Evolutionary conservation across 35 echinoderm and acorn worm species (phyloP).

Genomic region (Diadema setosum): DNA sequence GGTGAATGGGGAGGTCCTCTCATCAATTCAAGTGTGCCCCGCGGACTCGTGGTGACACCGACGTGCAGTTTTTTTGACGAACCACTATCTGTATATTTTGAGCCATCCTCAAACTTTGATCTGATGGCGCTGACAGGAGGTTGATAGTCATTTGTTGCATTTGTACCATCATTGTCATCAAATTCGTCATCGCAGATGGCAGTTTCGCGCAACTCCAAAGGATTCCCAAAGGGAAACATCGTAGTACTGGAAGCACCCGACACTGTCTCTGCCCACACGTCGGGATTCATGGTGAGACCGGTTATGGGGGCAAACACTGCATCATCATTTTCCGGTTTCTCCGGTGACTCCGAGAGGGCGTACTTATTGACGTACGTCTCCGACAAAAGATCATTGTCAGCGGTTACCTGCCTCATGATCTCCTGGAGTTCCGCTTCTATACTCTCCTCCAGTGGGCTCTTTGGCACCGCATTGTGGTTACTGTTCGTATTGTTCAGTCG

Average conservation of each 20-base stretch:
- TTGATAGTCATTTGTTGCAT: constrained; percentile 68
- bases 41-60: constrained; percentile 63
- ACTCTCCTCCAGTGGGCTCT: constrained; percentile 42
- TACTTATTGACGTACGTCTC: constrained; percentile 67
- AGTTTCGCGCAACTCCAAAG: constrained; percentile 55
- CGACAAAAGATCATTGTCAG: constrained; percentile 50
- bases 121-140: constrained; percentile 53
- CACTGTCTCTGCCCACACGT: constrained; percentile 18
- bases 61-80: constrained; percentile 53
- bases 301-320: constrained; percentile 41
- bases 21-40: constrained; percentile 55
- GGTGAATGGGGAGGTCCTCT: constrained; percentile 81
- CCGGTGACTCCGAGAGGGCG: constrained; percentile 24
- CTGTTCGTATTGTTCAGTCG: constrained; percentile 6
- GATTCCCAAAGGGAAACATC: constrained; percentile 29
- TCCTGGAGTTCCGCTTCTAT: constrained; percentile 80
- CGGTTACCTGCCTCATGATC: constrained; percentile 72
- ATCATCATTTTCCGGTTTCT: background rate
- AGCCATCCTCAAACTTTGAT: constrained; percentile 63
- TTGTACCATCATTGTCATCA: constrained; percentile 42
- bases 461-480: constrained; percentile 55
- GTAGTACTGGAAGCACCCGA: background rate
- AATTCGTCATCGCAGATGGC: constrained; percentile 79
- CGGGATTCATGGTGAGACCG: constrained; percentile 48
- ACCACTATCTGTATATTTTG: constrained; percentile 34